phyloP scores from a whole-genome alignment of 30 jellyfish, hydroid and myxozoan genomes.

The Turritopsis rubra region DNA sequence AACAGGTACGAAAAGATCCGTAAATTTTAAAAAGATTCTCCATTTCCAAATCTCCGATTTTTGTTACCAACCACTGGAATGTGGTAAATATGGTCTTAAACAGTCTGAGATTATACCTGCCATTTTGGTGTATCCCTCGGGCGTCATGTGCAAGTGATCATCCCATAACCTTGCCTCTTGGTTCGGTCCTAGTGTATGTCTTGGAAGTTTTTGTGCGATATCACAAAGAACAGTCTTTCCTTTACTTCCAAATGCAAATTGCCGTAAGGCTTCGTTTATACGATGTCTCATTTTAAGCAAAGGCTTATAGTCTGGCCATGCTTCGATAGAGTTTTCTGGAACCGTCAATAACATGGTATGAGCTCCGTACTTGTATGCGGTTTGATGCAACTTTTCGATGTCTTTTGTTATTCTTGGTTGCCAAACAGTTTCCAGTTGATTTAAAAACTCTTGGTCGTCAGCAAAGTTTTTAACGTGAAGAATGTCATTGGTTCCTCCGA shows the following conservation, averaged over 20 bases:
- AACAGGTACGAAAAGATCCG: neutral
- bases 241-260: conserved; percentile 60
- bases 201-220: conserved; percentile 66
- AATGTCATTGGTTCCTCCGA: conserved; percentile 97
- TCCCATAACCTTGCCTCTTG: conserved; percentile 87
- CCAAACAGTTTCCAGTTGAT: conserved; percentile 91
- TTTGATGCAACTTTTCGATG: conserved; percentile 78
- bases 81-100: conserved; percentile 77
- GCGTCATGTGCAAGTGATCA: conserved; percentile 95
- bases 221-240: conserved; percentile 83
- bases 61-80: neutral
- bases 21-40: too few species aligned
- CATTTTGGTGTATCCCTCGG: conserved; percentile 88
- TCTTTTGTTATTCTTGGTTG: conserved; percentile 94
- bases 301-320: conserved; percentile 91
- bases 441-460: conserved; percentile 86
- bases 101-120: conserved; percentile 83
- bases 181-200: conserved; percentile 74
- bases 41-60: neutral
- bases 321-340: conserved; percentile 93
- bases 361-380: conserved; percentile 77
- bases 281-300: conserved; percentile 73
- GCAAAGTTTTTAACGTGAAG: conserved; percentile 96
- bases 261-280: conserved; percentile 67
- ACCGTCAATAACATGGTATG: conserved; percentile 86